A percentile compares a stretch with the other conserved stretches of the same genome.
Evolutionary conservation across 2,888 invertebrate species (phyloP).

Genomic region (Adelphocoris suturalis): DNA sequence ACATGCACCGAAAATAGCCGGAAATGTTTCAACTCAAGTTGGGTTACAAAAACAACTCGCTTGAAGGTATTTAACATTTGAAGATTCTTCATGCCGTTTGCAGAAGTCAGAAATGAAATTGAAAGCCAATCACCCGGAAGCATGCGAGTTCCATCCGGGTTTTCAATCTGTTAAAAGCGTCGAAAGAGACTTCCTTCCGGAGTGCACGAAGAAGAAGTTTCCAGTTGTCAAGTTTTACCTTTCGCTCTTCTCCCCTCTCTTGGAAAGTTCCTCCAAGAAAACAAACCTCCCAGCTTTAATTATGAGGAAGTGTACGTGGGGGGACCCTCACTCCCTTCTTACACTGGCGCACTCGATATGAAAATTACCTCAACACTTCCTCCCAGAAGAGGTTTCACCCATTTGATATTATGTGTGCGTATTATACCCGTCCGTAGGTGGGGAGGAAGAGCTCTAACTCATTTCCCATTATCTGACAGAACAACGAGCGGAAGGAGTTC

Average conservation of each 20-base stretch:
- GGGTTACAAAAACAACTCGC: too few species aligned
- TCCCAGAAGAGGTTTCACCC: constrained; percentile 38
- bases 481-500: neutral
- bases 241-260: neutral
- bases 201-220: constrained; percentile 48
- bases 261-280: constrained; percentile 59
- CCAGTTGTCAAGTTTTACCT: constrained; percentile 59
- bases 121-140: constrained; percentile 27
- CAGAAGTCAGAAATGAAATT: neutral
- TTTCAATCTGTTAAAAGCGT: constrained; percentile 67
- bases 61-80: neutral
- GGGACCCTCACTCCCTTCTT: neutral
- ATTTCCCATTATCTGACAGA: constrained; percentile 45
- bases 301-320: constrained; percentile 63
- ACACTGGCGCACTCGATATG: constrained; percentile 56
- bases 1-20: too few species aligned
- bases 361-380: constrained; percentile 70
- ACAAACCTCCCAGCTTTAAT: constrained; percentile 66
- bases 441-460: constrained; percentile 34
- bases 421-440: constrained; percentile 20
- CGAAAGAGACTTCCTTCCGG: constrained; percentile 50
- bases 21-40: too few species aligned
- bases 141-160: constrained; percentile 20
- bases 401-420: constrained; percentile 65
- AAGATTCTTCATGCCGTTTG: neutral